Evolutionary conservation across 2,113 vertebrate genomes (phyloP), one percentile per base, ranked within the genome.

Genomic region (Rhineura floridana): DNA sequence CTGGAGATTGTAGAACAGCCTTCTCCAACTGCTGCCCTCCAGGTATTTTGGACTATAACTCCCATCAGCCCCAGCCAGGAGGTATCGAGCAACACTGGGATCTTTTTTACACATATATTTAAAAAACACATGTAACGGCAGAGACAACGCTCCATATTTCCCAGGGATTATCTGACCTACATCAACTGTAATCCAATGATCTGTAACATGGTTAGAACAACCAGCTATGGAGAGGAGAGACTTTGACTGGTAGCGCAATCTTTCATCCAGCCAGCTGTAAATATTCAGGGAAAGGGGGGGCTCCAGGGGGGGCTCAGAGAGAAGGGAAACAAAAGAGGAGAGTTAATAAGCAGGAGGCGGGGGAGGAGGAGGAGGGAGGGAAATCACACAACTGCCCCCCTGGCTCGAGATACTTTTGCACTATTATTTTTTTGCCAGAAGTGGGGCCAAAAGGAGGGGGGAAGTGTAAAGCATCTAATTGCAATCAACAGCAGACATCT

Each of bases 401-500:
- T 94, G 97, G 98, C 98, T 97, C n/a, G 97, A 98, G 98, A 98
- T 97, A 97, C 97, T 96, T 95, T 96, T 94, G 96, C 93, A 95
- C 93, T 88, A 98, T 90, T 97, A 97, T 98, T 97, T 97, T 98
- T 98, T 98, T 97, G 98, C 33, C 2, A 11, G 55, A n/a, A 76
- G 21, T 44, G 25, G 39, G 75, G 2, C 11, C 21, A 1, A 7
- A n/a, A 6, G 11, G 15, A 23, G 65, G 75, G 30, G 19, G 62
- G 25, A 36, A 1, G 17, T 62, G 23, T 98, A 98, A 98, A 94
- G 97, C 98, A 98, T 98, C 98, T 99, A 99, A 99, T 99, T 99
- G 98, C 98, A 99, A 99, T 99, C 99, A 99, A 98, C 98, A 98
- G 98, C 98, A 98, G 98, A 98, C 98, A 98, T 99, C 98, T 98